phyloP scores from a whole-genome alignment of 2,888 invertebrate genomes.

The Trissolcus japonicus region DNA sequence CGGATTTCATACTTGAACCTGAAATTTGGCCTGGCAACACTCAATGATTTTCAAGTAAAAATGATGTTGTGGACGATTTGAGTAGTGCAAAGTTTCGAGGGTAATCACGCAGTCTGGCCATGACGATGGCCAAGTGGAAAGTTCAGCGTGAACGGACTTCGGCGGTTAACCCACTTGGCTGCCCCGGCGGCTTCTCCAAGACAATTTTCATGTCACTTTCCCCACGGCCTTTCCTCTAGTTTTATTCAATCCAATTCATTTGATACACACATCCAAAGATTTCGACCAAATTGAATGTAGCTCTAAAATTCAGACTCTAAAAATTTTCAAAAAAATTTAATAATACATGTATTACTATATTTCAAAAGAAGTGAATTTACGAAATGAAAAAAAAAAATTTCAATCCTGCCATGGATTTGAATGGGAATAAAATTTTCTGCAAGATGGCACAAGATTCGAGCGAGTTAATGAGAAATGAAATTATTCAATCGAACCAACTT shows the following conservation, averaged over 20 bases:
- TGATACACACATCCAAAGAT: slow-evolving; percentile 26
- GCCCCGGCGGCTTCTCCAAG: slow-evolving; percentile 53
- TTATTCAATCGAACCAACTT: background rate
- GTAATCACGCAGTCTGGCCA: slow-evolving; percentile 46
- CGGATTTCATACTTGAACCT: no score
- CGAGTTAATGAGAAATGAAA: no score
- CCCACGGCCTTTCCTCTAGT: slow-evolving; percentile 14
- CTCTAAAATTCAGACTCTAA: no score
- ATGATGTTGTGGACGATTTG: slow-evolving; percentile 1
- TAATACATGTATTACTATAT: no score
- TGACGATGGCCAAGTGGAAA: slow-evolving; percentile 60
- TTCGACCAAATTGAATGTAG: no score
- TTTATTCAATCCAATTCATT: slow-evolving; percentile 46
- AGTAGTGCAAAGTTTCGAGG: slow-evolving; percentile 8
- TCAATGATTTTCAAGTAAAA: background rate
- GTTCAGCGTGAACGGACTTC: slow-evolving; percentile 61
- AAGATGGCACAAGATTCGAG: no score
- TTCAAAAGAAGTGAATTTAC: no score
- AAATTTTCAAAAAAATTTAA: no score
- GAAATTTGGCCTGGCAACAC: no score
- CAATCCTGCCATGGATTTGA: no score
- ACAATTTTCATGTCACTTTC: slow-evolving; percentile 52
- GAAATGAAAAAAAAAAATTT: no score
- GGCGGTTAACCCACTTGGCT: slow-evolving; percentile 66
- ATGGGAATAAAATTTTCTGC: no score